Conservation (phyloP, 2,888 invertebrate genomes). For the Lucinisca nassula region DNA sequence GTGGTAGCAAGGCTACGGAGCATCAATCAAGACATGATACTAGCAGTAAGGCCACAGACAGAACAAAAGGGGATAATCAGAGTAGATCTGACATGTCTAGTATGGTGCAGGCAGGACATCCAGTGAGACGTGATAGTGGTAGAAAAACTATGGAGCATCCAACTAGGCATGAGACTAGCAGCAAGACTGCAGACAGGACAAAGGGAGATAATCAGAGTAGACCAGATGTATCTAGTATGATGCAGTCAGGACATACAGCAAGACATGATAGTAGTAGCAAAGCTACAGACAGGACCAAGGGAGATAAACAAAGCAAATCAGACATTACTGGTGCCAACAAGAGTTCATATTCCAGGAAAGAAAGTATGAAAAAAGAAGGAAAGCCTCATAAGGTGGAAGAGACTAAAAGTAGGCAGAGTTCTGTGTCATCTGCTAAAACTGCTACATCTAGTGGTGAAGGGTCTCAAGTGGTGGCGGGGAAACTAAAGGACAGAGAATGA, state of each 20-base stretch:
- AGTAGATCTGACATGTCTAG: neutral
- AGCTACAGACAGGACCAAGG: neutral
- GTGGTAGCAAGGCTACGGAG: no score
- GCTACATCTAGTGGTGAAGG: neutral
- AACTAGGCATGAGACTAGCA: no score
- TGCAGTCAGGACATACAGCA: no score
- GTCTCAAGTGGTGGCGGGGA: neutral
- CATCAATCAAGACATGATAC: no score
- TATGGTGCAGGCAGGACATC: neutral
- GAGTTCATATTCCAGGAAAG: neutral
- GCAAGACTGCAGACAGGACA: neutral
- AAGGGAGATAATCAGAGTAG: neutral
- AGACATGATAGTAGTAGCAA: no score
- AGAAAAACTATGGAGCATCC: no score
- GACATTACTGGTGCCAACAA: neutral
- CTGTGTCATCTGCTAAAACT: neutral
- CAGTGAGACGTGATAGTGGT: neutral
- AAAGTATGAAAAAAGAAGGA: neutral
- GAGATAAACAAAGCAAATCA: neutral
- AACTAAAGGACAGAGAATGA: neutral
- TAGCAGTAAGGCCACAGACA: neutral
- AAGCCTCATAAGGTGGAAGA: neutral
- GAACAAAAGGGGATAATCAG: neutral
- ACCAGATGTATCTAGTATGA: no score
- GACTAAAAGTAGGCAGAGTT: neutral